Evolutionary conservation across 2,797 vertebrate species (phyloP).

Genomic region (Halcyon smyrnensis): DNA sequence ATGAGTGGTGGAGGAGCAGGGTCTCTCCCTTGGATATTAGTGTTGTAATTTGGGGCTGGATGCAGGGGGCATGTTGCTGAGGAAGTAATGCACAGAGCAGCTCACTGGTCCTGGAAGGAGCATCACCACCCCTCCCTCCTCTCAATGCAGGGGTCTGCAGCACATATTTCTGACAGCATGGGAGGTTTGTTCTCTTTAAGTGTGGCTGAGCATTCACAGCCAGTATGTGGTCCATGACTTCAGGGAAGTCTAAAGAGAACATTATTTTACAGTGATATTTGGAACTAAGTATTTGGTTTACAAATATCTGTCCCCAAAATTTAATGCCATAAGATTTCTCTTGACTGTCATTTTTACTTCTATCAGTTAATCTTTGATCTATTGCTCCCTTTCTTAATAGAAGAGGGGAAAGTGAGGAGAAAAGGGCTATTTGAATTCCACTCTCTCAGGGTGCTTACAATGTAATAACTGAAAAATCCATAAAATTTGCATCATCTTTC

Average conservation of each 20-base stretch:
- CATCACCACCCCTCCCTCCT: background rate
- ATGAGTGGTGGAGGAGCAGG: background rate
- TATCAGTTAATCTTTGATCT: background rate
- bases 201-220: background rate
- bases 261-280: background rate
- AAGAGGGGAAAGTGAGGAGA: background rate
- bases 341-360: background rate
- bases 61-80: fast-evolving
- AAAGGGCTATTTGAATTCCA: background rate
- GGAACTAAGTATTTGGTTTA: background rate
- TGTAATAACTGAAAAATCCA: conserved; percentile 42
- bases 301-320: background rate
- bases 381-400: background rate
- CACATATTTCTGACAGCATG: fast-evolving
- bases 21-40: background rate
- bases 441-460: background rate
- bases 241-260: background rate
- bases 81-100: fast-evolving
- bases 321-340: background rate
- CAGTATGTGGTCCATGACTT: background rate
- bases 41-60: background rate
- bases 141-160: background rate
- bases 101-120: fast-evolving
- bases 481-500: conserved; percentile 9
- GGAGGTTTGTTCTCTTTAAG: background rate